Base-by-base conservation (phyloP, 2,797 vertebrate species). In the Lagocephalus sceleratus region DNA sequence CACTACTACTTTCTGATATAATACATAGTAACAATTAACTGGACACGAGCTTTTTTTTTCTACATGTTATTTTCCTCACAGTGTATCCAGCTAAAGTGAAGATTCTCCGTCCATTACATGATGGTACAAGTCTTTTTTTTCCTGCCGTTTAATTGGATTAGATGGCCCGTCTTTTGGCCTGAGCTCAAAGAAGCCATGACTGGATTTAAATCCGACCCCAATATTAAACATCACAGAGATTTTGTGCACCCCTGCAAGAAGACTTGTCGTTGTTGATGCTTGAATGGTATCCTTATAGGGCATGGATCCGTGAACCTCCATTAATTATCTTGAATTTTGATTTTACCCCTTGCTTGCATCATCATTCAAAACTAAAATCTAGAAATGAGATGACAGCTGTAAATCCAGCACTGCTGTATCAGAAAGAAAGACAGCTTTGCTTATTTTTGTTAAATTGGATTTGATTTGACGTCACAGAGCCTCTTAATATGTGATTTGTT, bases 11-110 rank as follows among this genome's bases (percentile, higher is more conserved):
- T 42, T n/a, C 67, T 66, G 45, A 58, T 62, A 63, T 64, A 66
- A 59, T 38, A 44, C 68, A 63, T 29, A 14, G 38, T 50, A 60
- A 78, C 71, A 78, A 78, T 86, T 83, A 82, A 58, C 51, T 57
- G 55, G 11, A 11, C 48, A 20, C 59, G 15, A 60, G 48, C 25
- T 10, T 48, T 43, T 47, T 26, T 51, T 48, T 43, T 54, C 17
- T 51, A 11, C 35, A 45, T 49, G 32, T 2, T 58, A 14, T 63
- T 46, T 43, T 16, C 64, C 26, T 21, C 35, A 50, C 35, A 29
- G 43, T 17, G 12, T 45, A 11, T 64, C 51, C 29, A 12, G 55
- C 50, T 49, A 2, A 23, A 32, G 29, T 32, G 23, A 25, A 25
- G 23, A 22, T 35, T 35, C 38, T 40, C n/a, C 42, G 6, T 52